These are phyloP conservation scores for Operophtera brumata DNA, from an alignment of 2,888 invertebrate genomes.

Conservation along the genomic window DNA sequence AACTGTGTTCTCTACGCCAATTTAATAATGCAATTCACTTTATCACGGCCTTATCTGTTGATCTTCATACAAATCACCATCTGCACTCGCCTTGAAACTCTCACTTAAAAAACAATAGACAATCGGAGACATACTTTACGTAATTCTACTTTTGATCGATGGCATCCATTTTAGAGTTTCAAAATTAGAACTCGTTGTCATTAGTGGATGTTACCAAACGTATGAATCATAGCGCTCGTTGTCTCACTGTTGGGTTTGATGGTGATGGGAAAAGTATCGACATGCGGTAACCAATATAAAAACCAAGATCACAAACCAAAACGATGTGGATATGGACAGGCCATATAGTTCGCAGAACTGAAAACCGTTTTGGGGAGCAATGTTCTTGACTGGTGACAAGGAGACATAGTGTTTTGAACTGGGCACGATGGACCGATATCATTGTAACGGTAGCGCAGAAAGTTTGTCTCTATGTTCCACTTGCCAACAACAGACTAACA, in stretches of 20 bases:
- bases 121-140: slow-evolving; percentile 33
- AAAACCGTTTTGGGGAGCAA: too few relatives aligned
- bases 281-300: too few relatives aligned
- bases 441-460: too few relatives aligned
- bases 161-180: slow-evolving; percentile 55
- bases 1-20: slow-evolving; percentile 4
- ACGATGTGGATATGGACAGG: too few relatives aligned
- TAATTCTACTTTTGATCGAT: slow-evolving; percentile 52
- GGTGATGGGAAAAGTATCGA: slow-evolving; percentile 22
- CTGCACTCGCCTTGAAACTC: slow-evolving; percentile 25
- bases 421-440: too few relatives aligned
- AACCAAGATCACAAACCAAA: too few relatives aligned
- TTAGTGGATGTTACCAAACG: slow-evolving; percentile 63
- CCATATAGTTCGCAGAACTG: too few relatives aligned
- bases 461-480: too few relatives aligned
- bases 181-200: slow-evolving; percentile 52
- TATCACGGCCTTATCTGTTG: slow-evolving; percentile 13
- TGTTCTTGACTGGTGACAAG: too few relatives aligned
- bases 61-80: slow-evolving; percentile 15
- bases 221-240: slow-evolving; percentile 59
- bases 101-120: slow-evolving; percentile 34
- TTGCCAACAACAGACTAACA: too few relatives aligned
- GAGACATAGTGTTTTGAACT: too few relatives aligned
- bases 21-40: slow-evolving; percentile 9
- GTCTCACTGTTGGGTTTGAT: slow-evolving; percentile 42